Evolutionary conservation across 2,797 vertebrate genomes (phyloP).

Genomic region (Parotocinclus haroldoi): DNA sequence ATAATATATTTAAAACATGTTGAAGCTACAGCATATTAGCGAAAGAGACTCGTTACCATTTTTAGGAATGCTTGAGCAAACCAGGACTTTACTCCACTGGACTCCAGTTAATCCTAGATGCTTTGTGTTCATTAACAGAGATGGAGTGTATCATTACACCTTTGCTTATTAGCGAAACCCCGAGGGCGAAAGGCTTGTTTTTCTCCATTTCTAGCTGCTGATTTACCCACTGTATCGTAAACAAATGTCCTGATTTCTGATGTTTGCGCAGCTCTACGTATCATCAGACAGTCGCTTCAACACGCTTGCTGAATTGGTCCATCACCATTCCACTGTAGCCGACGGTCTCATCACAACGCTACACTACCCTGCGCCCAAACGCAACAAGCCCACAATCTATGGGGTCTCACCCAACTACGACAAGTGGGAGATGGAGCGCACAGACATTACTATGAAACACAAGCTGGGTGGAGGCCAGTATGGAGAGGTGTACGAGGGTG

Average conservation of each 20-base stretch:
- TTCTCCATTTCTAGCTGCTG: too few species aligned
- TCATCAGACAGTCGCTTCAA: constrained; percentile 97
- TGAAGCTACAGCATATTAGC: too few species aligned
- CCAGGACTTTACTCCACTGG: too few species aligned
- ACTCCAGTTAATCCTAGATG: too few species aligned
- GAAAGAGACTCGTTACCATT: too few species aligned
- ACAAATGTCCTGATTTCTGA: neutral
- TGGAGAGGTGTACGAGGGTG: constrained; percentile 95
- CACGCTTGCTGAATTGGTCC: constrained; percentile 93
- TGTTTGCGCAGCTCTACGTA: constrained; percentile 82
- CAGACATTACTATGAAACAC: constrained; percentile 99
- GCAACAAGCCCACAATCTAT: constrained; percentile 97
- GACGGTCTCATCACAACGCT: constrained; percentile 96
- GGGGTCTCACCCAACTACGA: constrained; percentile 97
- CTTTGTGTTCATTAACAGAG: too few species aligned
- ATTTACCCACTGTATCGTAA: neutral
- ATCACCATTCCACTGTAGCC: constrained; percentile 93
- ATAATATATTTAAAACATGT: too few species aligned
- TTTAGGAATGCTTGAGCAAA: too few species aligned
- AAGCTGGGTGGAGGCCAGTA: constrained; percentile 98
- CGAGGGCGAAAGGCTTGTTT: too few species aligned
- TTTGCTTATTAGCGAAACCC: too few species aligned
- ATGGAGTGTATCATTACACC: too few species aligned
- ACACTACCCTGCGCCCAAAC: constrained; percentile 96
- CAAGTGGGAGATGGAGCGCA: constrained; percentile 98